These are phyloP conservation scores for Loriculus beryllinus DNA, from an alignment of 2,797 vertebrate genomes.

Conservation along the genomic window DNA sequence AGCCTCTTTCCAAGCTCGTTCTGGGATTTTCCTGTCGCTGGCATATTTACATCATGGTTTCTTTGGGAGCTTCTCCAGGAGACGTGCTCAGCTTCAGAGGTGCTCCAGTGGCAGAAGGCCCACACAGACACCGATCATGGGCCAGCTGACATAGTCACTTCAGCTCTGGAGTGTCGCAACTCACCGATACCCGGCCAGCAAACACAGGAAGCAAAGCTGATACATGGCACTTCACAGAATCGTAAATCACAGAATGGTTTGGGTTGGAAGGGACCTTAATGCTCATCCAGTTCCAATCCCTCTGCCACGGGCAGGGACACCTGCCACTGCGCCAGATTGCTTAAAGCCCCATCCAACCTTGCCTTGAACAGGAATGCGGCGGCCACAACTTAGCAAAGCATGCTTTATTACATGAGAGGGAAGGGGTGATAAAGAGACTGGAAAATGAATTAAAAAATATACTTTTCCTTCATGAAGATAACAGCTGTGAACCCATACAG, in stretches of 20 bases:
- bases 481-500: neutral
- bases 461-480: neutral
- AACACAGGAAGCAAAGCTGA: rapidly evolving
- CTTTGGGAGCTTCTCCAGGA: neutral
- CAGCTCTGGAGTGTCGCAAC: rapidly evolving
- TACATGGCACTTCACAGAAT: neutral
- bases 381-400: neutral
- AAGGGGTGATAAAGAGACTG: neutral
- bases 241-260: neutral
- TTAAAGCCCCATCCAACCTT: neutral
- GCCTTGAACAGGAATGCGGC: neutral
- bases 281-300: neutral
- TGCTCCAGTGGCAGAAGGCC: rapidly evolving
- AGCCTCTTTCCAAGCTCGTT: rapidly evolving
- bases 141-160: too few relatives aligned
- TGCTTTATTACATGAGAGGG: neutral
- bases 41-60: rapidly evolving
- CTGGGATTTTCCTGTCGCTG: rapidly evolving
- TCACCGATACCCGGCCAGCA: rapidly evolving
- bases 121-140: rapidly evolving
- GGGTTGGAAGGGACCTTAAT: neutral
- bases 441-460: neutral
- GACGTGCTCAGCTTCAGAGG: rapidly evolving
- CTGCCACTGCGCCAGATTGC: neutral
- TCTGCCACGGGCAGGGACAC: neutral